These are phyloP conservation scores for Sarcophaga caerulescens DNA, from an alignment of 2,888 invertebrate genomes.

Conservation along the genomic window DNA sequence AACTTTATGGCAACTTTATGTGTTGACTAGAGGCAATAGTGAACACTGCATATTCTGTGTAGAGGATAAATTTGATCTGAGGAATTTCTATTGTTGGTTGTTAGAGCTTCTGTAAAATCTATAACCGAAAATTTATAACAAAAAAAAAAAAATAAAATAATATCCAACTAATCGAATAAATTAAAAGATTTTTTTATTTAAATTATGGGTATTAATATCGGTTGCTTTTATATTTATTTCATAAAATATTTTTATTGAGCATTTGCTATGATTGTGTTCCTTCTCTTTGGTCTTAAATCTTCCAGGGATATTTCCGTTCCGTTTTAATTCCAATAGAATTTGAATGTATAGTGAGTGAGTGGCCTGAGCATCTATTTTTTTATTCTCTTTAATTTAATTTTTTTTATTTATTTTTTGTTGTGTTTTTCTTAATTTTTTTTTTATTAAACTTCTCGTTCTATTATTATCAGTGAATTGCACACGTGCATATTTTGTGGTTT, in stretches of 20 bases:
- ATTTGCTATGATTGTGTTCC: constrained; percentile 8
- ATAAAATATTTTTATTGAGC: not conserved
- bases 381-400: constrained; percentile 33
- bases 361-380: not conserved
- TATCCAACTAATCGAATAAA: not conserved
- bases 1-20: too few relatives aligned
- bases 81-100: too few relatives aligned
- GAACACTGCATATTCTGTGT: too few relatives aligned
- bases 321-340: constrained; percentile 26
- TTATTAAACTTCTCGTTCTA: constrained; percentile 44
- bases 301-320: not conserved
- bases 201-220: not conserved
- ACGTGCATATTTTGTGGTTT: constrained; percentile 65
- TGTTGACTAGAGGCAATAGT: too few relatives aligned
- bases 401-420: constrained; percentile 1
- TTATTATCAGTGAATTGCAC: constrained; percentile 60
- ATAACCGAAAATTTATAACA: constrained; percentile 4
- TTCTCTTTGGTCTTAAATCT: not conserved
- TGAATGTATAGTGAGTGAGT: constrained; percentile 1
- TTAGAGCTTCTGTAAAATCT: too few relatives aligned
- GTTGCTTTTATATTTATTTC: not conserved
- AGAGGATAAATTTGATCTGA: too few relatives aligned
- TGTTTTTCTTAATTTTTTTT: not conserved
- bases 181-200: not conserved
- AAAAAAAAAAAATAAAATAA: not conserved